phyloP scores from a whole-genome alignment of 2,797 vertebrate species.

The Distichodus sexfasciatus region DNA sequence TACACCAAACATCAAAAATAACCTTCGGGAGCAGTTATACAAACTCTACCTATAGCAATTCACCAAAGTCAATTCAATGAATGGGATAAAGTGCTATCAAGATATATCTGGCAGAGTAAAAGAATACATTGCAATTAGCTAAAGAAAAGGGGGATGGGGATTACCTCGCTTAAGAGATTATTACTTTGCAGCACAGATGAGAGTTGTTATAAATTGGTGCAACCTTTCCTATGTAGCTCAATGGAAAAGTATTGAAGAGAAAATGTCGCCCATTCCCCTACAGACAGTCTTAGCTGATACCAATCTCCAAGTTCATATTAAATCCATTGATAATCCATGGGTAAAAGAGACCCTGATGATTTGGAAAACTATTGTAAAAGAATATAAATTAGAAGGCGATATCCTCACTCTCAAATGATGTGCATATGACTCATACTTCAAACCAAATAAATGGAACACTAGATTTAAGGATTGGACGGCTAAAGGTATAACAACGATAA shows the following conservation, averaged over 20 bases:
- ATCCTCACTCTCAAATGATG: slow-evolving; percentile 13
- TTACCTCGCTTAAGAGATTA: background rate
- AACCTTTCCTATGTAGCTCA: background rate
- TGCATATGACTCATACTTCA: slow-evolving; percentile 6
- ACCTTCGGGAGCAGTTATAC: too few species aligned
- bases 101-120: background rate
- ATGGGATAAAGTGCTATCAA: too few species aligned
- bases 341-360: background rate
- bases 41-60: too few species aligned
- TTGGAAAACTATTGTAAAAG: background rate
- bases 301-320: background rate
- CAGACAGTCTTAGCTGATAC: background rate
- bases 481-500: slow-evolving; percentile 10
- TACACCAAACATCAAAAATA: too few species aligned
- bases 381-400: background rate
- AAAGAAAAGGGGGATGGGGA: background rate
- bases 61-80: too few species aligned
- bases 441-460: slow-evolving; percentile 2
- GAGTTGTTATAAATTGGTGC: background rate
- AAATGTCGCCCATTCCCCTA: background rate
- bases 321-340: background rate
- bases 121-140: background rate
- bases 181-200: background rate
- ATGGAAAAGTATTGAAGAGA: background rate
- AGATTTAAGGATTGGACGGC: background rate